A percentile compares a stretch with the other conserved stretches of the same genome.
phyloP scores from a whole-genome alignment of 2,797 vertebrate species.

The Ctenopoma multispine region DNA sequence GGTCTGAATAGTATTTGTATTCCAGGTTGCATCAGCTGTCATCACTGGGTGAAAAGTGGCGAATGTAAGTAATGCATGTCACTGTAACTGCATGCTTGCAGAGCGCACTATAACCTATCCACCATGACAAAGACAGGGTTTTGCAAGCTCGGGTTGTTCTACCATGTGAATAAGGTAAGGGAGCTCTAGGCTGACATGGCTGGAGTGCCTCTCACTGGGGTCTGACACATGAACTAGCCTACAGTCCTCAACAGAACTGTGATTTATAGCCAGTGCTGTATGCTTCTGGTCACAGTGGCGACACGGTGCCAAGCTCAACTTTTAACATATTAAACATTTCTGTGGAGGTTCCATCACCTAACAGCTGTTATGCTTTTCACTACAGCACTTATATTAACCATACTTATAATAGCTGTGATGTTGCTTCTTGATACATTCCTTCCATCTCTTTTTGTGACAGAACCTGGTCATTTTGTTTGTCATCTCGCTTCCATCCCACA shows the following conservation, averaged over 20 bases:
- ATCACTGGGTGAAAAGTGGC: constrained; percentile 20
- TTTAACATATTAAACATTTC: constrained; percentile 21
- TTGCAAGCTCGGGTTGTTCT: constrained; percentile 17
- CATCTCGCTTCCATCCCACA: not conserved
- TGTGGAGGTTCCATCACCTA: not conserved
- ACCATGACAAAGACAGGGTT: constrained; percentile 33
- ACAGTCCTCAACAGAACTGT: constrained; percentile 24
- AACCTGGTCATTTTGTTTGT: constrained; percentile 13
- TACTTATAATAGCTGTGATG: not conserved
- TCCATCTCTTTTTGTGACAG: not conserved
- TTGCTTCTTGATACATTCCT: not conserved
- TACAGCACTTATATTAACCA: too few relatives aligned
- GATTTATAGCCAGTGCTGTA: constrained; percentile 45
- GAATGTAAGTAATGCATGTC: constrained; percentile 29
- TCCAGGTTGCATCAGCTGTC: constrained; percentile 33
- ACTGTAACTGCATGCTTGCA: constrained; percentile 18
- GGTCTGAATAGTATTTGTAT: constrained; percentile 16
- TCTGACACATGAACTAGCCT: constrained; percentile 36
- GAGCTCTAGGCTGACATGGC: constrained; percentile 38
- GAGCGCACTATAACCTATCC: not conserved
- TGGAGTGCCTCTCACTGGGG: constrained; percentile 36
- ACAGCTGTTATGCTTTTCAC: too few relatives aligned
- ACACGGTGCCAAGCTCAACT: constrained; percentile 17
- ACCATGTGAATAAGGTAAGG: constrained; percentile 42
- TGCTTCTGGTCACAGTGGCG: constrained; percentile 25